phyloP scores from a whole-genome alignment of 2,113 vertebrate species.

The Gopherus flavomarginatus region DNA sequence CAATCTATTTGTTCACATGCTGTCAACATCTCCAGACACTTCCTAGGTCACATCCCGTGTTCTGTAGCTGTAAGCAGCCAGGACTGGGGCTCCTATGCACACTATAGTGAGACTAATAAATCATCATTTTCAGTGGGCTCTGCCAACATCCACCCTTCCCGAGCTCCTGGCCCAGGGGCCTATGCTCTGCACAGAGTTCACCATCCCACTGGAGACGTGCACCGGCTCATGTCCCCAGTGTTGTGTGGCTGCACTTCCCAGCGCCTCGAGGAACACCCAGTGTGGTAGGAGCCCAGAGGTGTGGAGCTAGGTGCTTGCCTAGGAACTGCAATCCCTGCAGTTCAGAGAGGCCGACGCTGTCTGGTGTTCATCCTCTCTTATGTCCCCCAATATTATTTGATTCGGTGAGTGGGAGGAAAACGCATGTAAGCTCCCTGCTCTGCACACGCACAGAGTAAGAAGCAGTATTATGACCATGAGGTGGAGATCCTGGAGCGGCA shows the following conservation, averaged over 20 bases:
- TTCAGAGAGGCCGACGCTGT: background rate
- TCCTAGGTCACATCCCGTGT: too few species aligned
- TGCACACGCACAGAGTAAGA: slow-evolving; percentile 72
- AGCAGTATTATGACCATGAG: slow-evolving; percentile 78
- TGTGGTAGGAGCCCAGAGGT: background rate
- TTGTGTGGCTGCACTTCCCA: too few species aligned
- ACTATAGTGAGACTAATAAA: too few species aligned
- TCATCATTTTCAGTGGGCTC: too few species aligned
- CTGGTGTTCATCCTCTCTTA: background rate
- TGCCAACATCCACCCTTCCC: too few species aligned
- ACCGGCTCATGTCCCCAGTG: background rate
- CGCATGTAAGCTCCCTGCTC: background rate
- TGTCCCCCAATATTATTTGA: background rate
- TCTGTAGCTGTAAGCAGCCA: too few species aligned
- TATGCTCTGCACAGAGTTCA: too few species aligned
- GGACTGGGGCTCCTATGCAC: too few species aligned
- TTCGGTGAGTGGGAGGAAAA: background rate
- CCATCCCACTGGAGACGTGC: background rate
- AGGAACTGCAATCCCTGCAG: background rate
- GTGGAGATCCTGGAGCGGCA: slow-evolving; percentile 72
- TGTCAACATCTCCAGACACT: too few species aligned
- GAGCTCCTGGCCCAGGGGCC: too few species aligned
- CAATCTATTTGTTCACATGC: too few species aligned
- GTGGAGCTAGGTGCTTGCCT: background rate
- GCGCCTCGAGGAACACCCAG: background rate